Evolutionary conservation across 2,888 invertebrate genomes (phyloP), one percentile per base, ranked within the genome.

Genomic region (Heliconius charithonia): DNA sequence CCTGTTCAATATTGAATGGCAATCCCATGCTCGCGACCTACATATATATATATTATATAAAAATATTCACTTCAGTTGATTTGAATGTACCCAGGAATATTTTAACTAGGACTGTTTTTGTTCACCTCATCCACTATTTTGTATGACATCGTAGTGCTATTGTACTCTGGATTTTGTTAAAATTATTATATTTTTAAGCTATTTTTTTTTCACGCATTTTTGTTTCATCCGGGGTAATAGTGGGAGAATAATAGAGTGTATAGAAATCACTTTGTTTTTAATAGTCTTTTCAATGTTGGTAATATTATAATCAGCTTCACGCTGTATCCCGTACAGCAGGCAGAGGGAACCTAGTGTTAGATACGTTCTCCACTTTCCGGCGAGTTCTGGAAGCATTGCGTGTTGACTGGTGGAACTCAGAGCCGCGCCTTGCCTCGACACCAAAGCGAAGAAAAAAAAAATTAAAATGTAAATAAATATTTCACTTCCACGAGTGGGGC

Each of bases 1-100:
- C 59, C 56, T 72, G 72, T 56, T 72, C 72, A 56, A 72, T 72
- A 59, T 72, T 72, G 72, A 72, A 72, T 59, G 59, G 72, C 72
- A 72, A 59, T 72, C 59, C 71, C 59, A 72, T 16, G 59, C 32
- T 72, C 59, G 72, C 72, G 72, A 72, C 72, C 72, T 59, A 72
- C 59, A 72, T 72, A 51, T 16, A 37, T 37, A 37, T 51, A 51
- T 19, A 51, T 51, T 51, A 51, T 59, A 72, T 72, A 59, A 72
- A 72, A 72, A 72, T 72, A 59, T 72, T 37, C 72, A 72, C 72
- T 37, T 19, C 25, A 72, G n/a, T 72, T 72, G 59, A 59, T 72
- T 72, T 72, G 72, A 72, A 72, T 72, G 59, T 59, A 13, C n/a
- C n/a, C 72, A 72, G 72, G 72, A 72, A 56, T 25, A 72, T 72